Conservation (phyloP, 1,140 invertebrate species). For the Drosophila nikananu region DNA sequence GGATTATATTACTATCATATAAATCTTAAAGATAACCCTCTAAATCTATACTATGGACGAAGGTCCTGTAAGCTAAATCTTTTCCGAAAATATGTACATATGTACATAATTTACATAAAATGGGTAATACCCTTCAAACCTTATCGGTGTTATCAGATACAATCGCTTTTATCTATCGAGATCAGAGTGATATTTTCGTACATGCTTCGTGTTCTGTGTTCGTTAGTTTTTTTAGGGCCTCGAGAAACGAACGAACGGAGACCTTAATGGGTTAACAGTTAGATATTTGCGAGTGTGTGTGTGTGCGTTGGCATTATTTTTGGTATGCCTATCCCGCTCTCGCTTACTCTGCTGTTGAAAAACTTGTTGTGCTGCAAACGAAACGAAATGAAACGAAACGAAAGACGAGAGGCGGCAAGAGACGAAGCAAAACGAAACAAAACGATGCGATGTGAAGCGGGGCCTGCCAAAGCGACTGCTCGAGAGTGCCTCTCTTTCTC, state of each 20-base stretch:
- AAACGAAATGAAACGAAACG: slow-evolving; percentile 45
- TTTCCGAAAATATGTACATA: not conserved
- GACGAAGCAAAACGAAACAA: slow-evolving; percentile 37
- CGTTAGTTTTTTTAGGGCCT: slow-evolving; percentile 5
- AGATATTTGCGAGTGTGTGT: slow-evolving; percentile 39
- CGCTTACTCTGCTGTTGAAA: slow-evolving; percentile 55
- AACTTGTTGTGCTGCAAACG: slow-evolving; percentile 76
- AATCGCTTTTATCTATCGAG: slow-evolving; percentile 30
- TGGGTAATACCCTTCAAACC: not conserved
- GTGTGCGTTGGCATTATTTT: slow-evolving; percentile 43
- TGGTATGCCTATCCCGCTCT: slow-evolving; percentile 20
- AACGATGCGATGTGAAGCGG: slow-evolving; percentile 62
- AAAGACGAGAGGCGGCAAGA: slow-evolving; percentile 13
- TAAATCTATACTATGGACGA: not conserved
- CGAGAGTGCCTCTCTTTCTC: slow-evolving; percentile 58
- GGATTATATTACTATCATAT: not conserved
- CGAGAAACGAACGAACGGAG: slow-evolving; percentile 1
- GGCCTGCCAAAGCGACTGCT: slow-evolving; percentile 58
- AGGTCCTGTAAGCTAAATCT: not conserved
- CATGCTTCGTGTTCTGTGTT: slow-evolving; percentile 11
- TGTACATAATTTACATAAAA: slow-evolving; percentile 4
- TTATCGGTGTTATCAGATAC: slow-evolving; percentile 18
- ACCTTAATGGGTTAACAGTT: slow-evolving; percentile 60
- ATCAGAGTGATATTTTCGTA: slow-evolving; percentile 23
- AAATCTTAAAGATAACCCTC: not conserved